Evolutionary conservation across 2,888 invertebrate genomes (phyloP).

Genomic region (Capitulum mitella): DNA sequence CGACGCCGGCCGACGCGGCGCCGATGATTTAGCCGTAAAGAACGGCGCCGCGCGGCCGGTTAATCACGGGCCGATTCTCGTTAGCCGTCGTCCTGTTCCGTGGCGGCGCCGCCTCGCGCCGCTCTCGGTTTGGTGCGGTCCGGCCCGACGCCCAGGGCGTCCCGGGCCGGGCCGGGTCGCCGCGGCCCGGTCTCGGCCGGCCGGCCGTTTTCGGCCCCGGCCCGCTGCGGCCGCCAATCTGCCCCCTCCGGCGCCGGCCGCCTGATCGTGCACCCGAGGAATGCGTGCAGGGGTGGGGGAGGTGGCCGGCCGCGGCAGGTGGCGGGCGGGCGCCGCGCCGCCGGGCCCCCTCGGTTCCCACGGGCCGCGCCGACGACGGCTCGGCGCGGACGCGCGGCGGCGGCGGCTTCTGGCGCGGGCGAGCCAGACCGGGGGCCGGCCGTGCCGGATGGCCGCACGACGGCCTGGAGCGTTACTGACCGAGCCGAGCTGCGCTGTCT

Average conservation of each 20-base stretch:
- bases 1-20: not conserved
- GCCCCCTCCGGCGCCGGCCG: not conserved
- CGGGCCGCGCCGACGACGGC: not conserved
- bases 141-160: not conserved
- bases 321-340: not conserved
- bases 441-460: no score
- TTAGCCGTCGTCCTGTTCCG: not conserved
- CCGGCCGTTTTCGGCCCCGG: no score
- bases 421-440: no score
- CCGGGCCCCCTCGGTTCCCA: not conserved
- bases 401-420: no score
- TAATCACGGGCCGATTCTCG: not conserved
- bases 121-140: not conserved
- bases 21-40: not conserved
- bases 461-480: no score
- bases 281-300: conserved; percentile 3
- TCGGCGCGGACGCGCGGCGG: not conserved
- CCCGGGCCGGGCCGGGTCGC: no score
- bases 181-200: no score
- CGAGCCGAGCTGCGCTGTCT: no score
- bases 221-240: no score
- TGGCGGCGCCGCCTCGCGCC: not conserved
- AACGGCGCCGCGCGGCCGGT: not conserved
- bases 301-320: not conserved
- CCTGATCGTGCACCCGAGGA: not conserved